phyloP scores from a whole-genome alignment of 2,113 vertebrate genomes.

The Etheostoma spectabile region DNA sequence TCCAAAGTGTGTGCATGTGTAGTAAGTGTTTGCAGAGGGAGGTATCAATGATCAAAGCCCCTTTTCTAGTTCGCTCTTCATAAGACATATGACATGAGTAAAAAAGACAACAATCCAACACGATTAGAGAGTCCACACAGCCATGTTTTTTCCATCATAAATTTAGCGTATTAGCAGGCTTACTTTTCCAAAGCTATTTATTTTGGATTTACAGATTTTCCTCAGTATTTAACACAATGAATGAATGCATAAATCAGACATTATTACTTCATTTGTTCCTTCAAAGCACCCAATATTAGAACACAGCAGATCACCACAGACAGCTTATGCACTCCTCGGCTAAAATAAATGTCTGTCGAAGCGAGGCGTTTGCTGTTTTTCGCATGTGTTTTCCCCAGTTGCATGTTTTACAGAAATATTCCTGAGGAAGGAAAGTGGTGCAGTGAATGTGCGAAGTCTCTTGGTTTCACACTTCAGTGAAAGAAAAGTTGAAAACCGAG shows the following conservation, averaged over 20 bases:
- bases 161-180: background rate
- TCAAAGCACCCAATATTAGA: background rate
- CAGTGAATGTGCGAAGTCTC: background rate
- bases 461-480: background rate
- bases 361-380: background rate
- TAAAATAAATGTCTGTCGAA: conserved; percentile 7
- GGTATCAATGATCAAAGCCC: conserved; percentile 37
- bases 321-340: background rate
- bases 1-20: conserved; percentile 44
- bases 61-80: conserved; percentile 44
- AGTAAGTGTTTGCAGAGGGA: conserved; percentile 1
- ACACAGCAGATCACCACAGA: conserved; percentile 9
- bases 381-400: background rate
- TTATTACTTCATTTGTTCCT: conserved; percentile 7
- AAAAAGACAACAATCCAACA: background rate
- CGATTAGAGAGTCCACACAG: background rate
- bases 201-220: background rate
- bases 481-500: background rate
- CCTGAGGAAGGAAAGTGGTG: background rate
- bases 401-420: conserved; percentile 1
- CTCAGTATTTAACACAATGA: background rate
- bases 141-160: background rate
- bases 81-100: background rate
- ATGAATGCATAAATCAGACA: background rate
- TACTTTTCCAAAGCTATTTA: background rate